Evolutionary conservation across 1,140 invertebrate genomes (phyloP).

Genomic region (Listronotus oregonensis): DNA sequence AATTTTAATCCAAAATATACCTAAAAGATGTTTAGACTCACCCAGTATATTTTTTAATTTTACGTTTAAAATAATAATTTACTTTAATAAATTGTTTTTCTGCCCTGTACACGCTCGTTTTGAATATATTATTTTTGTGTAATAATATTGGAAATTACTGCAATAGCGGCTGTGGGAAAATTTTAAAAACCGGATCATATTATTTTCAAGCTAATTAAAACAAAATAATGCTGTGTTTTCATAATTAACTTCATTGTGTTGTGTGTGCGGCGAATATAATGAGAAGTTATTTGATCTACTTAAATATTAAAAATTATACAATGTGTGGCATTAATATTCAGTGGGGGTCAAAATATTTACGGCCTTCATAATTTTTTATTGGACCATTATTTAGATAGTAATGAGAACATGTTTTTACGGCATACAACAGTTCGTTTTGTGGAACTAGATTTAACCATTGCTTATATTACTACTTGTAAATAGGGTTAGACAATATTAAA

Average conservation of each 20-base stretch:
- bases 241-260: slow-evolving; percentile 20
- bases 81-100: no score
- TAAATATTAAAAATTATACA: slow-evolving; percentile 19
- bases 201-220: slow-evolving; percentile 12
- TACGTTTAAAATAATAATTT: no score
- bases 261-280: slow-evolving; percentile 6
- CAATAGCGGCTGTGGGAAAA: background rate
- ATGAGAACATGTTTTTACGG: background rate
- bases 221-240: slow-evolving; percentile 20
- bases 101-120: no score
- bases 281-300: slow-evolving; percentile 21
- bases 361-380: slow-evolving; percentile 7
- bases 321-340: slow-evolving; percentile 10
- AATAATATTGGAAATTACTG: no score
- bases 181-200: slow-evolving; percentile 8
- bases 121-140: no score
- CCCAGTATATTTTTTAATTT: no score
- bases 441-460: no score
- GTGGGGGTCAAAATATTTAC: background rate
- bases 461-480: no score
- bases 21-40: no score
- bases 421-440: no score
- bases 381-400: background rate
- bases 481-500: no score
- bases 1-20: no score